Base-by-base conservation (phyloP, 2,113 vertebrate genomes). In the Malaclemys terrapin region DNA sequence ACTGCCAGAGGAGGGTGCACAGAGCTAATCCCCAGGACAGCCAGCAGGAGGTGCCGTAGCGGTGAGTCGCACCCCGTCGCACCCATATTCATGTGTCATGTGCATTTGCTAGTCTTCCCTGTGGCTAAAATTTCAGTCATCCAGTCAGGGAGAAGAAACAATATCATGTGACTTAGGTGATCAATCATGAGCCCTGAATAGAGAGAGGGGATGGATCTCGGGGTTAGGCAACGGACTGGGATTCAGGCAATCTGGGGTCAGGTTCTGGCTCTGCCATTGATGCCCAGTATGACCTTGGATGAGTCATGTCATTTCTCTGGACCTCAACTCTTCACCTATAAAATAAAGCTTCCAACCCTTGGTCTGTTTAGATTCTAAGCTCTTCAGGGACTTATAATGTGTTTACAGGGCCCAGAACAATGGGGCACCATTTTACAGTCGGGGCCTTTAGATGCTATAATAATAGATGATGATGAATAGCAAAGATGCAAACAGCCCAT, bases 111-210 rank as follows among this genome's bases (percentile, higher is more conserved):
- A 16, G 4, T 38, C 9, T 59, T 89, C 90, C 91, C 94, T 95
- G 92, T 90, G 95, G 93, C 92, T 93, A 94, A 95, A 97, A 93
- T 97, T 97, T 90, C 92, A 83, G 88, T 94, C 92, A 31, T 95
- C 92, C 88, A 96, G 91, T 83, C 91, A 79, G 75, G 59, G 89
- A 95, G 89, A 82, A 95, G 95, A 93, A 97, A 94, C 93, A 87
- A 80, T 95, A 94, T 96, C 90, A 87, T 88, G 75, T 95, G 93
- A 20, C 93, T 96, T 1, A 65, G 69, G 54, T 0, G 25, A 97
- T 97, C 90, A 89, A 96, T 97, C 95, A 96, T 87, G 81, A 92
- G 79, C 8, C 0, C 0, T 82, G 59, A 84, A 95, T 88, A 96
- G 95, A 96, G 85, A 79, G 85, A 20, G 85, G 81, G 81, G 85